Conservation (phyloP, 1,140 invertebrate genomes). For the Camponotus vicinus region DNA sequence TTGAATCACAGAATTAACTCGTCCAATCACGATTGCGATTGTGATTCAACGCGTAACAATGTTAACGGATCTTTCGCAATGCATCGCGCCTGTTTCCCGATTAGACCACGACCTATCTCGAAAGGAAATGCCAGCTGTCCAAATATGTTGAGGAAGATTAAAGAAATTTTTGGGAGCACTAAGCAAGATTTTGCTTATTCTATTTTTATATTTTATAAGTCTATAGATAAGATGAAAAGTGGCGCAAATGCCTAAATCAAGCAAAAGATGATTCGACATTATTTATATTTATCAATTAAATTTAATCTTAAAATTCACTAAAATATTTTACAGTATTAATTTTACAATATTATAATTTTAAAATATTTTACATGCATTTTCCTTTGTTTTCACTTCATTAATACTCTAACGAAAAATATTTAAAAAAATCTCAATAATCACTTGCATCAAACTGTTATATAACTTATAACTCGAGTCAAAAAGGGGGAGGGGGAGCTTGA, state of each 20-base stretch:
- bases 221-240: background rate
- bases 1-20: background rate
- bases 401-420: no score
- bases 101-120: background rate
- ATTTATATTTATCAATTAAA: no score
- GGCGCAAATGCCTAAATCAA: background rate
- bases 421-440: no score
- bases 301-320: no score
- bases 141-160: background rate
- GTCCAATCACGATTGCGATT: background rate
- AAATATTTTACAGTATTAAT: no score
- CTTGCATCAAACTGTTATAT: no score
- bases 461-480: background rate
- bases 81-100: background rate
- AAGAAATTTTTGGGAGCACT: background rate
- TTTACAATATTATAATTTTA: no score
- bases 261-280: background rate
- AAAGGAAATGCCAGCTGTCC: background rate
- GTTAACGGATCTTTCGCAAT: conserved; percentile 6
- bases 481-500: background rate
- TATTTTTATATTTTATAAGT: no score
- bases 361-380: no score
- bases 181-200: background rate
- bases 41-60: conserved; percentile 38
- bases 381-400: no score